Percentiles rank a stretch among this genome's conserved stretches.
phyloP scores from a whole-genome alignment of 2,888 invertebrate species.

The Flabesymbios commensalis region DNA sequence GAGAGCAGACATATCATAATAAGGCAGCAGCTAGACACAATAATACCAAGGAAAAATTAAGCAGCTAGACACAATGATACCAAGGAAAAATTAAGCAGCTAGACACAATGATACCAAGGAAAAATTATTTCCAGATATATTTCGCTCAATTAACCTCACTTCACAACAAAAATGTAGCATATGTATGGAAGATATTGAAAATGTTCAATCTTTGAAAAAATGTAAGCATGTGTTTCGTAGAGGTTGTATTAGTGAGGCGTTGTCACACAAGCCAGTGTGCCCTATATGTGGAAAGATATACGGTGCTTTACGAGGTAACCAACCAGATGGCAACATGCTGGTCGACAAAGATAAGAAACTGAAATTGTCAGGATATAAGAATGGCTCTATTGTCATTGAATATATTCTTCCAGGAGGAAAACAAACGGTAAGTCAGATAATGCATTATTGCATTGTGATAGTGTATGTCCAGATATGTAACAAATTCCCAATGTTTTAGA shows the following conservation, averaged over 20 bases:
- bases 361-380: slow-evolving; percentile 31
- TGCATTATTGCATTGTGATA: no score
- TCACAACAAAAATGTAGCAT: slow-evolving; percentile 37
- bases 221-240: slow-evolving; percentile 48
- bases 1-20: no score
- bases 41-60: no score
- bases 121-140: no score
- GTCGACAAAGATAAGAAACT: neutral
- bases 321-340: slow-evolving; percentile 45
- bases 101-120: no score
- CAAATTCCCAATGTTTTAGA: no score
- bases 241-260: slow-evolving; percentile 42
- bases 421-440: slow-evolving; percentile 42
- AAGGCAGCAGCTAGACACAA: no score
- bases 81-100: no score
- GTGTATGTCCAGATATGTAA: no score
- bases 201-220: slow-evolving; percentile 25
- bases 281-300: slow-evolving; percentile 46
- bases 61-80: no score
- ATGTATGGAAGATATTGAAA: slow-evolving; percentile 36
- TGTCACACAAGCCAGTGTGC: slow-evolving; percentile 43
- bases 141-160: no score
- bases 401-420: slow-evolving; percentile 53
- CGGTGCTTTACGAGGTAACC: slow-evolving; percentile 43
- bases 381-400: slow-evolving; percentile 32